Evolutionary conservation across 2,113 vertebrate genomes (phyloP).

Genomic region (Hemichromis elongatus): DNA sequence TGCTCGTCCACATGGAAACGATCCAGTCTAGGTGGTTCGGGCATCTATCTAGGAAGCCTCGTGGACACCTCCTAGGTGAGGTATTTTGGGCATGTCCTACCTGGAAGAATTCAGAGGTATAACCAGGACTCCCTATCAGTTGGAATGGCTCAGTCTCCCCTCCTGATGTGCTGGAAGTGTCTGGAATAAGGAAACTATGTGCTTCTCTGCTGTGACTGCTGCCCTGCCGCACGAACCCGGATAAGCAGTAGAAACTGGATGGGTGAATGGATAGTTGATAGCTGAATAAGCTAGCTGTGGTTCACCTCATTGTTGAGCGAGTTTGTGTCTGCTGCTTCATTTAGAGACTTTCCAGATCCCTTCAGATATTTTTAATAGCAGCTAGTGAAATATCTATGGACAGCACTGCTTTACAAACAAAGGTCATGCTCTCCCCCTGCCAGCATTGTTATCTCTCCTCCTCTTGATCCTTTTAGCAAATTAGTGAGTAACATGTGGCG

Average conservation of each 20-base stretch:
- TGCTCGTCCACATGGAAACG: not conserved
- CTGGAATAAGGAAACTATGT: not conserved
- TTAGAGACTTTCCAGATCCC: not conserved
- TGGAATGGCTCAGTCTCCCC: not conserved
- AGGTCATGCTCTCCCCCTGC: not conserved
- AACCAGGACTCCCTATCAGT: not conserved
- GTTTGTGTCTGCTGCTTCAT: not conserved
- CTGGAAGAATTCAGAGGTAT: not conserved
- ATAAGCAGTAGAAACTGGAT: not conserved
- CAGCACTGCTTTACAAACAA: not conserved
- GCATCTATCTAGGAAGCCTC: not conserved
- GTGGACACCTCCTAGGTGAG: not conserved
- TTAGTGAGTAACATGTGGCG: not conserved
- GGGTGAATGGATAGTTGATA: not conserved
- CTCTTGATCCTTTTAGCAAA: not conserved
- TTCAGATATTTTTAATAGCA: not conserved
- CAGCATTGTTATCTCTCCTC: not conserved
- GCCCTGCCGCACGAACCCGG: not conserved
- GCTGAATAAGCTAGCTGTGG: not conserved
- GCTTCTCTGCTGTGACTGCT: not conserved
- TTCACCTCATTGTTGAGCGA: not conserved
- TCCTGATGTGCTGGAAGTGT: not conserved
- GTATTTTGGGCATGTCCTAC: accelerated
- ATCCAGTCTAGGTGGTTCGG: not conserved
- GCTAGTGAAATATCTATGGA: not conserved